phyloP scores from a whole-genome alignment of 2,113 vertebrate genomes.

The Martes martes region DNA sequence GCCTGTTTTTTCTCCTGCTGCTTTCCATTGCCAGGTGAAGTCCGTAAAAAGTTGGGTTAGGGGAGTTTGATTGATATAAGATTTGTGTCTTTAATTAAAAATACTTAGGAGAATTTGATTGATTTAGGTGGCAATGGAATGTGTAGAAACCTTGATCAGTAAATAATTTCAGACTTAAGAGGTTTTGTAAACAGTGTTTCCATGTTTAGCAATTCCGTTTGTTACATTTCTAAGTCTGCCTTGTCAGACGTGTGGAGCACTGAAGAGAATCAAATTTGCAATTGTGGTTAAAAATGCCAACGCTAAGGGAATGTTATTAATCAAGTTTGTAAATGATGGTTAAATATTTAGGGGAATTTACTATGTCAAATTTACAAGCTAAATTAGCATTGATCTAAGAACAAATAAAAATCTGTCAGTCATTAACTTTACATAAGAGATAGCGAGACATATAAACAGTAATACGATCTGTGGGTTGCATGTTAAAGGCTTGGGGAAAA shows the following conservation, averaged over 20 bases:
- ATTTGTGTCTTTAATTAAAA: slow-evolving; percentile 49
- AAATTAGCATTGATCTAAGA: background rate
- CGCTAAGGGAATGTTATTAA: background rate
- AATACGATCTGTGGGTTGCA: background rate
- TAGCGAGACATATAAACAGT: background rate
- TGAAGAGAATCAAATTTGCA: slow-evolving; percentile 7
- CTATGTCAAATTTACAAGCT: background rate
- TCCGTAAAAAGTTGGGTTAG: background rate
- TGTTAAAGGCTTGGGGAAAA: background rate
- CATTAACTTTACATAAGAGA: background rate
- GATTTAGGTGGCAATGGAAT: slow-evolving; percentile 1
- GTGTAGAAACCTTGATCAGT: slow-evolving; percentile 13
- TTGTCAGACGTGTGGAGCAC: background rate
- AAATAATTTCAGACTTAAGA: background rate
- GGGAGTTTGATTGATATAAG: background rate
- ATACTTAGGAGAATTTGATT: slow-evolving; percentile 23
- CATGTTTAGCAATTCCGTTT: background rate
- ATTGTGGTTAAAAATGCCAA: slow-evolving; percentile 30
- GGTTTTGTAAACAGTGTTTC: background rate
- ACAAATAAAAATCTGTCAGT: slow-evolving; percentile 16
- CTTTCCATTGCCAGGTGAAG: background rate
- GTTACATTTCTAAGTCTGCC: background rate
- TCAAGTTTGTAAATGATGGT: background rate
- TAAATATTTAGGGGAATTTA: slow-evolving; percentile 42
- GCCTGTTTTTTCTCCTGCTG: background rate